Evolutionary conservation across 2,797 vertebrate genomes (phyloP), one percentile per base, ranked within the genome.

Genomic region (Semotilus atromaculatus): DNA sequence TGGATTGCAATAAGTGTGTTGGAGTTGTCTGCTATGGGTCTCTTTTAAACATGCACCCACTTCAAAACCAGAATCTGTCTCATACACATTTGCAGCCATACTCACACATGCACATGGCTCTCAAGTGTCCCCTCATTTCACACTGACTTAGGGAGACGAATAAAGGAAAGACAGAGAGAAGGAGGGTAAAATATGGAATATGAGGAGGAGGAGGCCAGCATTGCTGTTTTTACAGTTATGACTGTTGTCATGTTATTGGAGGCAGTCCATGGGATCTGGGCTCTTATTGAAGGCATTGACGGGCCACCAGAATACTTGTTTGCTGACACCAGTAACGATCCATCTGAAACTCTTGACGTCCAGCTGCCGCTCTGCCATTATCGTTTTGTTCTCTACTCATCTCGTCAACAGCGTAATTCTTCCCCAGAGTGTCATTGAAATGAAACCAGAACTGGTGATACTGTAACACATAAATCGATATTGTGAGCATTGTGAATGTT

Each of bases 361-460:
- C 71, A 34, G 66, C 58, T 45, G 76, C 40, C 75, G 82, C 55
- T 53, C 82, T 62, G 64, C 80, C 78, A 85, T 90, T 89, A 88
- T 86, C 84, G 76, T 62, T 34, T 80, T 58, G 43, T 83, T 82
- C 78, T 58, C 71, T 34, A 53, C 66, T 81, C 38, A 86, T 81
- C 80, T 82, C 18, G 5, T 87, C 70, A 83, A 85, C 53, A 70
- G 85, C 29, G 31, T 85, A 75, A 81, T 88, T 87, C 78, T 80
- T 77, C 76, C 77, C 71, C 7, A 11, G 64, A 87, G 67, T 60
- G 10, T 79, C 29, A 67, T 34, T 72, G 71, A 79, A 86, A 84
- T 85, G 26, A 73, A 86, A 81, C 55, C 34, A 5, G 7, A 11
- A 58, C 21, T 38, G 53, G 21, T 14, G 11, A 26, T 58, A n/a